Conservation (phyloP, 2,888 invertebrate genomes). For the Thymelicus sylvestris region DNA sequence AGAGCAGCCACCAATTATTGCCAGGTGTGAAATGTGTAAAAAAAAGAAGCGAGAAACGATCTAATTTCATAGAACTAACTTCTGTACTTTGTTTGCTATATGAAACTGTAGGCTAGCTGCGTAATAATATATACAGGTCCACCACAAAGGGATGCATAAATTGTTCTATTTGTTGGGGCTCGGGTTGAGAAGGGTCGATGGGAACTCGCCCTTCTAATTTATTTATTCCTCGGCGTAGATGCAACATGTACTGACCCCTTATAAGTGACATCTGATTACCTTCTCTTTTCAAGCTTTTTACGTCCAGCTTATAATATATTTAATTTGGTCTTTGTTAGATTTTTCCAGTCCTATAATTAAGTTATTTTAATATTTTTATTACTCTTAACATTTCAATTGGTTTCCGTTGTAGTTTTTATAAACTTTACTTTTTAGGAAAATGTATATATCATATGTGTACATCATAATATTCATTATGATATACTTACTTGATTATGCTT, state of each 20-base stretch:
- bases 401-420: too few relatives aligned
- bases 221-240: conserved; percentile 64
- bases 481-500: too few relatives aligned
- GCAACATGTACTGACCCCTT: conserved; percentile 44
- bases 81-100: neutral
- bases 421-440: too few relatives aligned
- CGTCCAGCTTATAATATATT: conserved; percentile 4
- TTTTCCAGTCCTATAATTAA: too few relatives aligned
- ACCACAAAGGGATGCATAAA: conserved; percentile 70
- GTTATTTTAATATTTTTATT: too few relatives aligned
- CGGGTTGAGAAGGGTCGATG: conserved; percentile 66
- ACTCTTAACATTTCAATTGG: too few relatives aligned
- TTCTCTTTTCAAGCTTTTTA: conserved; percentile 13
- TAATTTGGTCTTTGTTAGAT: too few relatives aligned
- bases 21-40: too few relatives aligned
- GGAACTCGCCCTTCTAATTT: conserved; percentile 59
- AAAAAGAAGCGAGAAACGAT: too few relatives aligned
- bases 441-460: too few relatives aligned
- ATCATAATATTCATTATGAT: too few relatives aligned
- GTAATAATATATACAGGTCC: conserved; percentile 70
- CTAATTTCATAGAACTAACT: neutral
- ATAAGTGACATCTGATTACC: conserved; percentile 47
- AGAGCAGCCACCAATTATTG: too few relatives aligned
- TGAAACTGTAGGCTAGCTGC: conserved; percentile 49
- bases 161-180: conserved; percentile 74